Base-by-base conservation (phyloP, 2,888 invertebrate species). In the Heliothis peltigera region DNA sequence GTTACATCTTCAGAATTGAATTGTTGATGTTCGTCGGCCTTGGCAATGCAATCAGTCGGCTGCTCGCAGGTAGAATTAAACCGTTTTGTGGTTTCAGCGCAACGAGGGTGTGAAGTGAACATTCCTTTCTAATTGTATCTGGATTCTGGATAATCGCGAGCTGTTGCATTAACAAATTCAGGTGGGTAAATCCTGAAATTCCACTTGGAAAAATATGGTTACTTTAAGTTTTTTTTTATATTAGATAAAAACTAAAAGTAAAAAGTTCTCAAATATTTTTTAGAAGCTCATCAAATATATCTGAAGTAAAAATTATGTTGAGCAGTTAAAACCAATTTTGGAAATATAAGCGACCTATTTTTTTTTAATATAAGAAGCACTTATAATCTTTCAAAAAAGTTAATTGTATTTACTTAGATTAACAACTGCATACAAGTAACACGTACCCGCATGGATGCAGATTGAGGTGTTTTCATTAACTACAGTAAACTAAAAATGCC, bases 351-450 rank as follows among this genome's bases (percentile, higher is more conserved):
- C n/a, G n/a, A n/a, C n/a, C 8, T 3, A 3, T 2, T 32, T 3
- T 10, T 12, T 12, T 12, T 32, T 32, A 8, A 32, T 10, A 32
- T 12, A 32, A 32, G 32, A 53, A 28, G 25, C 15, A 65, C 12
- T 17, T 22, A 18, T 1, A 17, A 21, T 28, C 2, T 3, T 39
- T 18, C 5, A 22, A 15, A 1, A 32, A 18, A 12, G 2, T 21
- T 6, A 18, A 5, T n/a, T 12, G 1, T 15, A 17, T 22, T 18
- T 18, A 64, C 4, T 32, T 8, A 1, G 1, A 4, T 21, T 12
- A 18, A 28, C 6, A 42, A 35, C 58, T 67, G 42, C 48, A 68
- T 68, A 68, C 32, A 48, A 44, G 58, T 43, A 57, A 65, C 21
- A 55, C 46, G 12, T 21, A 56, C 39, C 53, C 35, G 35, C 35